Percentiles rank a stretch among this genome's conserved stretches.
Evolutionary conservation across 1,140 invertebrate species (phyloP).

Genomic region (Tetranychus urticae): DNA sequence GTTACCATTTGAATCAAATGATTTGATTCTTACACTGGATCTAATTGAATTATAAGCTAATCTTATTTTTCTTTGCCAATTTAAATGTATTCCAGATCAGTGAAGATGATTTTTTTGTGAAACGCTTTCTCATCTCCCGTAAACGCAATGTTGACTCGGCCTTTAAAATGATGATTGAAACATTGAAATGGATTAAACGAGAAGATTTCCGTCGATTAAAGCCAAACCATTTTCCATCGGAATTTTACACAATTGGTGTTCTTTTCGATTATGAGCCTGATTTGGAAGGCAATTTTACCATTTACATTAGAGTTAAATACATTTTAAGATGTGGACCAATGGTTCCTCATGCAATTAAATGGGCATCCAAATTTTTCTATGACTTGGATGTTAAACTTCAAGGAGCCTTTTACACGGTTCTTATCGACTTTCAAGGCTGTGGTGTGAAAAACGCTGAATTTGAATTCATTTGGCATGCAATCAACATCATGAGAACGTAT

Average conservation of each 20-base stretch:
- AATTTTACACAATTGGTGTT: slow-evolving; percentile 8
- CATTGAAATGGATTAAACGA: slow-evolving; percentile 2
- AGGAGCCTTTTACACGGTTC: slow-evolving; percentile 3
- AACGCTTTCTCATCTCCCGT: slow-evolving; percentile 7
- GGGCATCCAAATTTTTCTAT: not conserved
- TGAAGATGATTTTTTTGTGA: slow-evolving; percentile 6
- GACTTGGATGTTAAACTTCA: slow-evolving; percentile 2
- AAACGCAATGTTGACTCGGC: slow-evolving; percentile 3
- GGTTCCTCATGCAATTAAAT: not conserved
- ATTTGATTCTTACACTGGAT: not conserved
- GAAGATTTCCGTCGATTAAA: not conserved
- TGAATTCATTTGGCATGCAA: slow-evolving; percentile 9
- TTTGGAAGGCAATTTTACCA: not conserved
- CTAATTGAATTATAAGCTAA: not conserved
- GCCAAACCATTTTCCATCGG: slow-evolving; percentile 1
- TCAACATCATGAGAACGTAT: slow-evolving; percentile 4
- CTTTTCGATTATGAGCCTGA: slow-evolving; percentile 8
- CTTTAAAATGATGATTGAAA: slow-evolving; percentile 1
- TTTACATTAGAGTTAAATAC: slow-evolving; percentile 8
- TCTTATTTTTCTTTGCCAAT: not conserved
- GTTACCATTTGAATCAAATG: not conserved
- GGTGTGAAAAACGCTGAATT: slow-evolving; percentile 8
- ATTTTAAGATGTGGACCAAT: slow-evolving; percentile 5
- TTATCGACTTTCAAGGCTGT: slow-evolving; percentile 7
- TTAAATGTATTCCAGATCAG: not conserved